These are phyloP conservation scores for Oscheius sp. DNA, from an alignment of 2,888 invertebrate species.

Conservation along the genomic window DNA sequence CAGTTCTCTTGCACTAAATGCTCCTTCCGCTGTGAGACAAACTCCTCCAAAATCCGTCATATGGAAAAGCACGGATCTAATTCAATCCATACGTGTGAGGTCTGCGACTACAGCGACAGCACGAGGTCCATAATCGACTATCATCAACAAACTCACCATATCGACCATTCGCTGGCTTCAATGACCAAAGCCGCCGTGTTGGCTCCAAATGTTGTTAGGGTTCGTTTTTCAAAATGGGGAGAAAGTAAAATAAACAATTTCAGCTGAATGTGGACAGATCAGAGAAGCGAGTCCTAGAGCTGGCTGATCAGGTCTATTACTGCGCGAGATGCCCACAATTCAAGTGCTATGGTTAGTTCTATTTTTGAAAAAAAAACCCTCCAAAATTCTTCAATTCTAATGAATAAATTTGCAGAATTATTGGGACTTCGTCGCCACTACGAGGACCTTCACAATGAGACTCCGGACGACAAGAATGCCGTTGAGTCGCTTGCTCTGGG, in stretches of 20 bases:
- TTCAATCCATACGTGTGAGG: slow-evolving; percentile 35
- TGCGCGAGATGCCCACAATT: slow-evolving; percentile 15
- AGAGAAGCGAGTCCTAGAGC: not conserved
- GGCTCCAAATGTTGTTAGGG: slow-evolving; percentile 10
- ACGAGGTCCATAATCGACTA: slow-evolving; percentile 50
- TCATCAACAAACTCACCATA: slow-evolving; percentile 59
- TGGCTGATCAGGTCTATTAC: not conserved
- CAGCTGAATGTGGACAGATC: slow-evolving; percentile 11
- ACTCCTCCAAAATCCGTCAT: slow-evolving; percentile 45
- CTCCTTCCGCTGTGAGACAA: slow-evolving; percentile 51
- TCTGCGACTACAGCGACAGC: slow-evolving; percentile 55
- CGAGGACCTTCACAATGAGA: not conserved
- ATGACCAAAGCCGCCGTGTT: slow-evolving; percentile 27
- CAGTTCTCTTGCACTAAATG: slow-evolving; percentile 41
- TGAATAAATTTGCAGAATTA: too few relatives aligned
- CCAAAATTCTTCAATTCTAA: too few relatives aligned
- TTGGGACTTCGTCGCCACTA: slow-evolving; percentile 13
- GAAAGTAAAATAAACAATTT: not conserved
- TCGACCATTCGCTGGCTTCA: slow-evolving; percentile 20
- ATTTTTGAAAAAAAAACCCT: not conserved
- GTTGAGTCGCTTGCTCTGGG: slow-evolving; percentile 10
- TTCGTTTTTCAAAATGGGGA: not conserved
- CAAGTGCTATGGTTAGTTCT: slow-evolving; percentile 16
- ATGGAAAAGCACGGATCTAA: slow-evolving; percentile 51
- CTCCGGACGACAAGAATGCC: slow-evolving; percentile 9